Percentiles rank a stretch among this genome's conserved stretches.
Evolutionary conservation across 2,113 vertebrate species (phyloP).

Genomic region (Pungitius pungitius): DNA sequence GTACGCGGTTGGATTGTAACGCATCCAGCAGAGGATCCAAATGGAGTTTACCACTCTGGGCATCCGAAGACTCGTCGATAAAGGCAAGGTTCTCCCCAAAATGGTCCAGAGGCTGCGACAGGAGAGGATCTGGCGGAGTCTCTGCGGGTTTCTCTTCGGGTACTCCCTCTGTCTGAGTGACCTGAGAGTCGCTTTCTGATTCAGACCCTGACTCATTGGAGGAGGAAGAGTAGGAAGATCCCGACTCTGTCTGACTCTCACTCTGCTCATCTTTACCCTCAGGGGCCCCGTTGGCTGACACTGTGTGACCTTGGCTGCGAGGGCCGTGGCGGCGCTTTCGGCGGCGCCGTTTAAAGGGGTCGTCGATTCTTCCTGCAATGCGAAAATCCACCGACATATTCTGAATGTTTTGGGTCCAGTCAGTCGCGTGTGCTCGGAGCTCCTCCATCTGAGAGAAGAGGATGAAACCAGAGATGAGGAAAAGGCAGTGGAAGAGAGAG

Average conservation of each 20-base stretch:
- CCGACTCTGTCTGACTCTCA: conserved; percentile 62
- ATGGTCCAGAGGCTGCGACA: conserved; percentile 85
- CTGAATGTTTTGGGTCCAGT: conserved; percentile 88
- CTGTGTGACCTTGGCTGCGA: conserved; percentile 54
- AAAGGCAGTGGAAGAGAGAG: neutral
- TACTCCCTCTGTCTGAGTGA: conserved; percentile 75
- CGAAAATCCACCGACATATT: conserved; percentile 86
- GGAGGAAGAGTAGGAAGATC: conserved; percentile 72
- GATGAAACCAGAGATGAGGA: conserved; percentile 11
- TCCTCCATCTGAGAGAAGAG: conserved; percentile 85
- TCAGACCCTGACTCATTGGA: conserved; percentile 74
- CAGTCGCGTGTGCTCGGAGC: conserved; percentile 87
- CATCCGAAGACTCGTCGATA: conserved; percentile 91
- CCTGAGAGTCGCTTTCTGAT: conserved; percentile 75
- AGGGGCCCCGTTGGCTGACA: conserved; percentile 25
- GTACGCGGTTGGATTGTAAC: conserved; percentile 27
- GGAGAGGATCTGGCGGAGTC: conserved; percentile 37
- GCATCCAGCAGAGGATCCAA: conserved; percentile 70
- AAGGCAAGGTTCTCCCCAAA: conserved; percentile 90
- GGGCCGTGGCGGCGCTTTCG: conserved; percentile 70
- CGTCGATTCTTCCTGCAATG: conserved; percentile 81
- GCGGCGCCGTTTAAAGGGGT: conserved; percentile 74
- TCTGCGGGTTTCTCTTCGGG: conserved; percentile 58
- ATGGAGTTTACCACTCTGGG: conserved; percentile 82
- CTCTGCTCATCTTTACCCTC: conserved; percentile 47